phyloP scores from a whole-genome alignment of 2,113 vertebrate species.

The Zosterops lateralis region DNA sequence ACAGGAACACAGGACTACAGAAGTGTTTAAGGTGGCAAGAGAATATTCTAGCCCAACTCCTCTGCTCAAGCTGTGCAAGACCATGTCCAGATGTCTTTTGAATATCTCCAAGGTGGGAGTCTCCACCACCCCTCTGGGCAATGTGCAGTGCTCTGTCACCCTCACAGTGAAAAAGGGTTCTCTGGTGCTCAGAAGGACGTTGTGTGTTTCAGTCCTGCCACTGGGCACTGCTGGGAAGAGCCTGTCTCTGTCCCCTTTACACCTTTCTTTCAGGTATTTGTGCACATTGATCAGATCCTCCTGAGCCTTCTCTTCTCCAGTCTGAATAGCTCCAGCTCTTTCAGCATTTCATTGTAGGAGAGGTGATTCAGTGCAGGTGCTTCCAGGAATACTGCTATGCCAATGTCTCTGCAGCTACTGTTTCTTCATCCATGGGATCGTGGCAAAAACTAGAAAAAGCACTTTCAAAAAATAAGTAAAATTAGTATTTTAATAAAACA shows the following conservation, averaged over 20 bases:
- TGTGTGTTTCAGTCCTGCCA: not conserved
- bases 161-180: not conserved
- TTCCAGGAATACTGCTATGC: not conserved
- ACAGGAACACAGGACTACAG: not conserved
- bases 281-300: too few species aligned
- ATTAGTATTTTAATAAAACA: not conserved
- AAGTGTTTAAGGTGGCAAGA: not conserved
- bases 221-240: not conserved
- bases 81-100: not conserved
- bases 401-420: not conserved
- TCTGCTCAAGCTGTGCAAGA: too few species aligned
- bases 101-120: not conserved
- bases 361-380: not conserved
- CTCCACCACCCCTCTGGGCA: not conserved
- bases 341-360: not conserved
- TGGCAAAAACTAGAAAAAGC: not conserved
- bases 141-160: not conserved
- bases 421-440: not conserved
- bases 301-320: not conserved
- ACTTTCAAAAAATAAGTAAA: not conserved
- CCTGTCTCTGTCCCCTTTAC: rapidly evolving
- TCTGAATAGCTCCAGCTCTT: not conserved
- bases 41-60: not conserved
- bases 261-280: not conserved
- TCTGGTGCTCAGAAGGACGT: not conserved